Evolutionary conservation across 2,113 vertebrate species (phyloP).

Genomic region (Lethenteron reissneri): DNA sequence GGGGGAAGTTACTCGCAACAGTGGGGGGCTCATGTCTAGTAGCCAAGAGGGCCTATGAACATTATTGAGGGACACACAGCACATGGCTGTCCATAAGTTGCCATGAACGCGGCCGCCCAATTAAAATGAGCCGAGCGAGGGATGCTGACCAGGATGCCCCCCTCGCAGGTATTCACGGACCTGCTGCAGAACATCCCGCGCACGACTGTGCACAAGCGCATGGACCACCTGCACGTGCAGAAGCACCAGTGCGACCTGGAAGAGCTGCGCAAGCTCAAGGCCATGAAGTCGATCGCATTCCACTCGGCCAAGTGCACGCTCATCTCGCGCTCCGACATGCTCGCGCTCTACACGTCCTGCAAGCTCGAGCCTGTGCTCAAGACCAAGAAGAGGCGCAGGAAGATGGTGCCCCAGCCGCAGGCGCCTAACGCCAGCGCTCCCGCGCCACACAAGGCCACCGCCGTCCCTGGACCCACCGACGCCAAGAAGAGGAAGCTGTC

Average conservation of each 20-base stretch:
- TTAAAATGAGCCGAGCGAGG: too few species aligned
- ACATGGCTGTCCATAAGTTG: too few species aligned
- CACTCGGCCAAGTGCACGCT: constrained; percentile 96
- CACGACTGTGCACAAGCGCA: constrained; percentile 98
- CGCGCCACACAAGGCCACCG: too few species aligned
- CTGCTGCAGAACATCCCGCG: constrained; percentile 96
- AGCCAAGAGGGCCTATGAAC: too few species aligned
- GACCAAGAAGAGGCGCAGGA: constrained; percentile 49
- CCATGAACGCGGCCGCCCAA: too few species aligned
- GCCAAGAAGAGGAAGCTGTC: too few species aligned
- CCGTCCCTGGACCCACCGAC: too few species aligned
- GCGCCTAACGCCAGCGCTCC: too few species aligned
- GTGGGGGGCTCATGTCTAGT: too few species aligned
- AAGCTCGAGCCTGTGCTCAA: constrained; percentile 82
- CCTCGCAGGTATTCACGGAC: constrained; percentile 39
- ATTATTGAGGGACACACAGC: too few species aligned
- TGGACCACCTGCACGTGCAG: constrained; percentile 93
- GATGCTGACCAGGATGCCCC: constrained; percentile 17
- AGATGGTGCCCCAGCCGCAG: background rate
- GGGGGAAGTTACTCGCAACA: too few species aligned
- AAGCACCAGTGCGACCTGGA: constrained; percentile 97
- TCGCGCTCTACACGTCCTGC: constrained; percentile 87
- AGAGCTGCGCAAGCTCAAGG: constrained; percentile 94
- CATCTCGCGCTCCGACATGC: constrained; percentile 94
- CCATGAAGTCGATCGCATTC: constrained; percentile 95